phyloP scores from a whole-genome alignment of 1,140 invertebrate species.

The Reticulitermes speratus region DNA sequence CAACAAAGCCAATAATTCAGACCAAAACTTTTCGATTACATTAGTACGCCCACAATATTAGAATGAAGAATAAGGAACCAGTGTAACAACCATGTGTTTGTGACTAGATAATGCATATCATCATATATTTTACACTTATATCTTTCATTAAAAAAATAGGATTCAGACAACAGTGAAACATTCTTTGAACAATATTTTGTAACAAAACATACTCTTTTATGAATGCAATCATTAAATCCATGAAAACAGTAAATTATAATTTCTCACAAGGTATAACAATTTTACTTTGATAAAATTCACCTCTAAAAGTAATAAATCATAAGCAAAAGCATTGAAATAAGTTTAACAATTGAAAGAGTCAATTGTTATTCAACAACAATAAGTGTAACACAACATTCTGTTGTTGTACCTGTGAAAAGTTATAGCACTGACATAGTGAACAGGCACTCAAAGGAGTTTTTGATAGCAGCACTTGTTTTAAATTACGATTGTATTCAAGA shows the following conservation, averaged over 20 bases:
- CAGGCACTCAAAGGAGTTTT: not conserved
- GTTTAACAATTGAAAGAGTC: not conserved
- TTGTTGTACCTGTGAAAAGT: not conserved
- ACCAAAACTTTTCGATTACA: no score
- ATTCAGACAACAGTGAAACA: not conserved
- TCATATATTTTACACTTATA: not conserved
- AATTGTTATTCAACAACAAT: not conserved
- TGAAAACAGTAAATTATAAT: not conserved
- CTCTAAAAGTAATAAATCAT: not conserved
- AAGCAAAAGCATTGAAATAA: not conserved
- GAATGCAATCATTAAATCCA: not conserved
- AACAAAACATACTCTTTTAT: not conserved
- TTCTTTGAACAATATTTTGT: not conserved
- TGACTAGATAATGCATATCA: not conserved
- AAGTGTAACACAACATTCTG: not conserved
- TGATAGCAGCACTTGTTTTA: not conserved
- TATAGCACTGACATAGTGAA: not conserved
- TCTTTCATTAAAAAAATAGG: not conserved
- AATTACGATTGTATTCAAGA: not conserved
- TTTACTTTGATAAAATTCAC: not conserved
- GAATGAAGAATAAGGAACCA: no score
- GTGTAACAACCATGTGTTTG: not conserved
- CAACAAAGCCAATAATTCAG: no score
- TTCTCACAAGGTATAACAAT: not conserved
- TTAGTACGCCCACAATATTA: no score